A percentile compares a stretch with the other conserved stretches of the same genome.
Conservation (phyloP, 2,797 vertebrate genomes). For the Nannoperca obscura region DNA sequence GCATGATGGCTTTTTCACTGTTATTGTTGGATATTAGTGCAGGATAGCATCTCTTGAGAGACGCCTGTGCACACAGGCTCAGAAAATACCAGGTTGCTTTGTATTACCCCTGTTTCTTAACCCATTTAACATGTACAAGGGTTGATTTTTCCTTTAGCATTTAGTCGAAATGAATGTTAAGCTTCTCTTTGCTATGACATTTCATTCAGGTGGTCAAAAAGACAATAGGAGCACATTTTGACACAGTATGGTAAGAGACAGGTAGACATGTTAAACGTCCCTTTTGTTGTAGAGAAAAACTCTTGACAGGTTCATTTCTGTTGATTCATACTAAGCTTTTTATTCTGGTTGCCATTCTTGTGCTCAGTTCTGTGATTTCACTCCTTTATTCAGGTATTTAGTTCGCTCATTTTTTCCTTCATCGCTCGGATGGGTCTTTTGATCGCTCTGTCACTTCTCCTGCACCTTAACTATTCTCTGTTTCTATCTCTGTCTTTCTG, state of each 20-base stretch:
- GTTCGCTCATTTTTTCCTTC: slow-evolving; percentile 17
- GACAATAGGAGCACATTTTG: slow-evolving; percentile 2
- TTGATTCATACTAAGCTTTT: slow-evolving; percentile 19
- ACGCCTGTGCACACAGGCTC: neutral
- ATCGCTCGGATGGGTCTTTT: slow-evolving; percentile 13
- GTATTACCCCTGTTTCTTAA: neutral
- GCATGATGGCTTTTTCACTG: neutral
- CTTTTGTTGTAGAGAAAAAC: slow-evolving; percentile 12
- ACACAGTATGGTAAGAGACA: neutral
- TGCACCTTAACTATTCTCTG: slow-evolving; percentile 19
- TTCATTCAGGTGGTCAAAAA: neutral
- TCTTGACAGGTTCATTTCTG: neutral
- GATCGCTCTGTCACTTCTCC: slow-evolving; percentile 27
- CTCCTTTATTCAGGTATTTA: slow-evolving; percentile 20
- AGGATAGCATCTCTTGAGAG: neutral
- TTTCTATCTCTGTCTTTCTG: slow-evolving; percentile 36
- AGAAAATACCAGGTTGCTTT: neutral
- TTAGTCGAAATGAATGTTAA: neutral
- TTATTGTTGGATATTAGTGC: neutral
- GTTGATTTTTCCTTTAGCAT: neutral
- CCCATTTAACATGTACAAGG: neutral
- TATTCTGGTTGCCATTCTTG: neutral
- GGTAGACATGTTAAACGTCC: neutral
- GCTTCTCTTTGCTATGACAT: neutral
- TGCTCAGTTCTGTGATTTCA: neutral